Evolutionary conservation across 1,140 invertebrate species (phyloP), one percentile per base, ranked within the genome.

Genomic region (Drosophila kepulauana): DNA sequence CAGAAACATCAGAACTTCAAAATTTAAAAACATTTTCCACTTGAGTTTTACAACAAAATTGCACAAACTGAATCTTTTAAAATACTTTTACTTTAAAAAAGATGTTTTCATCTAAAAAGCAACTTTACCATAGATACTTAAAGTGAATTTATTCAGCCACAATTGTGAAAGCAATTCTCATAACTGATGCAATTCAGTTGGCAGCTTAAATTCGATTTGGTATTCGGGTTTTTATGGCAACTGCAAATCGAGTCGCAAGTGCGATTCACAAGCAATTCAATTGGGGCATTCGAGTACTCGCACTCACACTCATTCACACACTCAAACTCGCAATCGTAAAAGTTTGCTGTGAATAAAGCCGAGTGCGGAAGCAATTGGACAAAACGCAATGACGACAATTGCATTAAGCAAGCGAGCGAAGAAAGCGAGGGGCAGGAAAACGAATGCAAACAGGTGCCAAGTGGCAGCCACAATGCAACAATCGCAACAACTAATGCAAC

Each of bases 331-430:
- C 0, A 20, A 20, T 20, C 20, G 41, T 41, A 43, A 59, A 68
- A 48, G 41, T 10, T 20, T 38, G 8, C 5, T 57, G 52, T 6
- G 5, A 48, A 20, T 25, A 28, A 16, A 46, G 45, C 62, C 16
- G 43, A 41, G n/a, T 43, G 70, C 70, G 70, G 70, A 67, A 54
- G 70, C 70, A 73, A 73, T 73, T 64, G 66, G 63, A 45, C 52
- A 65, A 20, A 65, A 65, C 41, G 64, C 52, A 73, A 67, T 61
- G 59, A 25, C 63, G 48, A 73, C 63, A 73, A 67, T 73, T 67
- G 35, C 70, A 67, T 67, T 61, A 67, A 59, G 70, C 30, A 61
- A 46, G 7, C 45, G 54, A 52, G 48, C 7, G 7, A 10, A 38
- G 67, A 54, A 67, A 72, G 54, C 38, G n/a, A 56, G 5, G 30